Evolutionary conservation across 2,113 vertebrate species (phyloP).

Genomic region (Panthera uncia): DNA sequence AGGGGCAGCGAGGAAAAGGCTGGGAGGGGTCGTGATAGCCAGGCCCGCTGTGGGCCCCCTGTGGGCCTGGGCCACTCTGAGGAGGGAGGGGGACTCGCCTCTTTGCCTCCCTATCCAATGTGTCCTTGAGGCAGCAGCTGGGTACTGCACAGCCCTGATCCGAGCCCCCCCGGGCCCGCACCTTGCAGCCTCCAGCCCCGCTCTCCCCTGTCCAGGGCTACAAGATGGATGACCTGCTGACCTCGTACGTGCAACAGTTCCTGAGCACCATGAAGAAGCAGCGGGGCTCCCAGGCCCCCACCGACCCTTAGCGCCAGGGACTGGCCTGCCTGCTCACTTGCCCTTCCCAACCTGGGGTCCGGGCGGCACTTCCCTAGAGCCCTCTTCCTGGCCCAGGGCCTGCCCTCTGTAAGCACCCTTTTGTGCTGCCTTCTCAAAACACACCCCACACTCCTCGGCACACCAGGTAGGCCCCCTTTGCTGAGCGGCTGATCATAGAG

Average conservation of each 20-base stretch:
- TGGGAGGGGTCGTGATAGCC: not conserved
- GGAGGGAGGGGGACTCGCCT: not conserved
- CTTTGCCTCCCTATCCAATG: not conserved
- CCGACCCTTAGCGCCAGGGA: not conserved
- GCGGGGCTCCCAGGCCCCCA: slow-evolving; percentile 74
- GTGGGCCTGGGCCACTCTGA: no score
- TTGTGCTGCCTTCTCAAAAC: no score
- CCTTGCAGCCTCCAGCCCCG: not conserved
- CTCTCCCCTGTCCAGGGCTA: slow-evolving; percentile 89
- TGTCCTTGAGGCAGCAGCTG: not conserved
- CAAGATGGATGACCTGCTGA: slow-evolving; percentile 98
- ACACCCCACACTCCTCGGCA: no score
- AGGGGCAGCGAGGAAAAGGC: not conserved
- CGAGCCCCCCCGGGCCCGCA: not conserved
- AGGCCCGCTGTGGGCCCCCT: not conserved
- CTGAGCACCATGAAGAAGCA: slow-evolving; percentile 83
- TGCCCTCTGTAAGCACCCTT: not conserved
- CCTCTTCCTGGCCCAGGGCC: not conserved
- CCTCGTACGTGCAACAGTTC: slow-evolving; percentile 92
- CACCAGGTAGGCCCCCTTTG: rapidly evolving
- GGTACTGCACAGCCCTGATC: not conserved
- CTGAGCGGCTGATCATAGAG: not conserved
- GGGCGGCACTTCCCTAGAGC: not conserved
- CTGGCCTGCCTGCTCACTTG: not conserved
- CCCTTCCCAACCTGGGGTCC: not conserved